Base-by-base conservation (phyloP, 2,797 vertebrate genomes). In the Taeniopygia guttata region DNA sequence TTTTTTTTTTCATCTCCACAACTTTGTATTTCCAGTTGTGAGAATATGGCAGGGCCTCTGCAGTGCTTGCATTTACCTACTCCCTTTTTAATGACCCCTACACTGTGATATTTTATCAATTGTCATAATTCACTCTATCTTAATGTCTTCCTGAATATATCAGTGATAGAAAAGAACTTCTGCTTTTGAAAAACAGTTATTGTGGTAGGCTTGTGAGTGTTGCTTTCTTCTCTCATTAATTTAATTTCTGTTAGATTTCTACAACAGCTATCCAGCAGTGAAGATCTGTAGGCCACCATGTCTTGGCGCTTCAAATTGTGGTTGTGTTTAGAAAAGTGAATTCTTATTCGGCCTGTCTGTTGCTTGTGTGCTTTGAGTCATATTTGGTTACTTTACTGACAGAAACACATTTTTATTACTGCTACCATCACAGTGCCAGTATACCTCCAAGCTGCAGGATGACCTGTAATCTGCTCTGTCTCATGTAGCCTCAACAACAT, bases 311-410 rank as follows among this genome's bases (percentile, higher is more conserved):
- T 84, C 43, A 81, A 45, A 63, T 51, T 82, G 62, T 49, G 46
- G 29, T 59, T 93, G 14, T 43, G 36, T 69, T 93, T 80, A 36
- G 69, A 95, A 91, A 93, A 90, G 52, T 32, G 66, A 84, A 48
- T 84, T 88, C 70, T 86, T 84, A 51, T 32, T 76, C 64, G 80
- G 36, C 40, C 51, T 75, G 55, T 93, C 52, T 89, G 7, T 38
- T 74, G 49, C 75, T 73, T 84, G 43, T 79, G 68, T 93, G 34
- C 76, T 83, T 88, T 91, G 82, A 90, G 79, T 90, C 83, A 60
- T 54, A 64, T 84, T 93, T 96, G 42, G 85, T 93, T 94, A 70
- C 52, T 93, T 88, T 82, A 79, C 30, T 84, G 91, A 60, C 89
- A 95, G 30, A 86, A 92, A 91, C 51, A 56, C 52, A 40, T 78